Evolutionary conservation across 2,797 vertebrate genomes (phyloP).

Genomic region (Sebastes baramenuke): DNA sequence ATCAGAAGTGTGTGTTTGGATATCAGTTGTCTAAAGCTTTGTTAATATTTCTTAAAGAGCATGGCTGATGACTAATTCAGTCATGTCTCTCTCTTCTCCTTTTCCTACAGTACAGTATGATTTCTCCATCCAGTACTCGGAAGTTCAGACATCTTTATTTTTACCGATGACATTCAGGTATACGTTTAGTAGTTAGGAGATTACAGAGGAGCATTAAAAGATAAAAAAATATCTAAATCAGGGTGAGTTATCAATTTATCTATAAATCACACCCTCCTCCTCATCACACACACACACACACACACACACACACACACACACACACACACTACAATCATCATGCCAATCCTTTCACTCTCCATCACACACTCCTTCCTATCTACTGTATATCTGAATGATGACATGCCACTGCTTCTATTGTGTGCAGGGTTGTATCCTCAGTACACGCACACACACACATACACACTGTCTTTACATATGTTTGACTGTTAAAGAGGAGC

Average conservation of each 20-base stretch:
- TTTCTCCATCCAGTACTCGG: neutral
- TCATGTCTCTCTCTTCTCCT: too few species aligned
- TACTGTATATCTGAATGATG: neutral
- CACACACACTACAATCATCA: neutral
- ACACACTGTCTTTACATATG: constrained; percentile 54
- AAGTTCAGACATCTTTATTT: constrained; percentile 1
- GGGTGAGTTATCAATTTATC: neutral
- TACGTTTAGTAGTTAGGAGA: neutral
- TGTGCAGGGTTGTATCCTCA: constrained; percentile 3
- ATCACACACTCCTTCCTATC: neutral
- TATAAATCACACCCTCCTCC: neutral
- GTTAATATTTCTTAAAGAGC: too few species aligned
- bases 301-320: neutral
- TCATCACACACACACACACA: neutral
- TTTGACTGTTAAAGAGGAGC: constrained; percentile 58
- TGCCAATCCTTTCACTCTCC: constrained; percentile 5
- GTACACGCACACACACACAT: neutral
- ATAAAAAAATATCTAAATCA: neutral
- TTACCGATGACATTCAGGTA: constrained; percentile 3
- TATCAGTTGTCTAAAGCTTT: too few species aligned
- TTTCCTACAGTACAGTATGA: too few species aligned
- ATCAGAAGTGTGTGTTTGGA: too few species aligned
- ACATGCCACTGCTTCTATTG: constrained; percentile 10
- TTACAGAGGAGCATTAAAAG: constrained; percentile 3
- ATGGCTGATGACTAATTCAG: neutral